Evolutionary conservation across 2,113 vertebrate species (phyloP).

Genomic region (Psilopogon haemacephalus): DNA sequence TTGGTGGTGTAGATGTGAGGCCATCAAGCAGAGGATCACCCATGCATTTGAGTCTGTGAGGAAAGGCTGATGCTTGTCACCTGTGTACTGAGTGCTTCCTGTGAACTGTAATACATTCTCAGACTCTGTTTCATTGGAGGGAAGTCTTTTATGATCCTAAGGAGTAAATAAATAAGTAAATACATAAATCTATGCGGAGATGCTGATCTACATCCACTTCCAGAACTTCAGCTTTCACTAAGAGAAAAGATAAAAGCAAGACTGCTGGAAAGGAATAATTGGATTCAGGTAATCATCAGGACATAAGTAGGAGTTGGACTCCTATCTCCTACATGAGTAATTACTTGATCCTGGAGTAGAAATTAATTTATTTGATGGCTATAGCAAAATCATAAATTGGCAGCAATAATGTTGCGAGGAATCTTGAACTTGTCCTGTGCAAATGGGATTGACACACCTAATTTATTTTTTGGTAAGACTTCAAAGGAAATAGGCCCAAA

Average conservation of each 20-base stretch:
- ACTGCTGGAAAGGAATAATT: background rate
- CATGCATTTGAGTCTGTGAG: background rate
- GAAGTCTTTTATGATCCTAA: background rate
- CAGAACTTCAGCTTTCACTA: background rate
- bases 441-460: background rate
- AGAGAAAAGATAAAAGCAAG: rapidly evolving
- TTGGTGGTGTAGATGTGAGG: background rate
- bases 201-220: background rate
- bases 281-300: background rate
- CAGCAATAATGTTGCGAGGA: background rate
- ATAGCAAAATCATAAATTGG: background rate
- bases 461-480: slow-evolving; percentile 8
- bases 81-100: background rate
- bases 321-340: background rate
- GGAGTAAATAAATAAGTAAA: background rate
- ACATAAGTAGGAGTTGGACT: background rate
- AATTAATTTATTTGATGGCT: background rate
- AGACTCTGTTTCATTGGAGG: background rate
- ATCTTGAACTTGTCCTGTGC: background rate
- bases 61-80: background rate
- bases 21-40: background rate
- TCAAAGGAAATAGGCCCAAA: slow-evolving; percentile 48
- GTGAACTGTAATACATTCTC: background rate
- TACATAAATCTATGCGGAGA: background rate
- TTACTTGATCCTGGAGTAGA: background rate